Conservation (phyloP, 2,888 invertebrate genomes). For the Incurvaria masculella region DNA sequence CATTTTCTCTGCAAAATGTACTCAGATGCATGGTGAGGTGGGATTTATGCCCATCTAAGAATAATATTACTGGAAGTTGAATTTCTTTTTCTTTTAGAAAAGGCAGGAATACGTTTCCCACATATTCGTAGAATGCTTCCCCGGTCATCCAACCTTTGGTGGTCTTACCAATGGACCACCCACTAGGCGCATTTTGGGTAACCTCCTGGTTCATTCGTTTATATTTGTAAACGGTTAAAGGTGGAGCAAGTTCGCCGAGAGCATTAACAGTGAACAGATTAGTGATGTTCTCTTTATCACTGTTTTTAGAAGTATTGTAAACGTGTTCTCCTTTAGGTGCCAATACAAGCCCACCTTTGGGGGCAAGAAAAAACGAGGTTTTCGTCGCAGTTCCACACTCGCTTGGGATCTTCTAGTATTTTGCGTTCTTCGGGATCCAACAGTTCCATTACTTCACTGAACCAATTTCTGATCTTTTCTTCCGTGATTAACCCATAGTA, state of each 20-base stretch:
- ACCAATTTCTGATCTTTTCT: too few species aligned
- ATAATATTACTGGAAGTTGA: constrained; percentile 15
- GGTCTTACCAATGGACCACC: background rate
- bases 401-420: background rate
- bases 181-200: background rate
- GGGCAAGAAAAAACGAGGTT: background rate
- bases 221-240: constrained; percentile 1
- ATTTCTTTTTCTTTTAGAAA: background rate
- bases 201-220: background rate
- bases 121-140: background rate
- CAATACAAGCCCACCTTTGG: background rate
- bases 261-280: constrained; percentile 15
- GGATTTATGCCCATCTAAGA: constrained; percentile 17
- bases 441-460: too few species aligned
- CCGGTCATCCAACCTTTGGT: constrained; percentile 1
- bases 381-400: background rate
- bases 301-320: background rate
- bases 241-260: constrained; percentile 14
- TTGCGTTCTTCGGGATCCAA: background rate
- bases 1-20: constrained; percentile 11
- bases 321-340: background rate
- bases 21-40: constrained; percentile 15
- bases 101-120: background rate
- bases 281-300: constrained; percentile 18
- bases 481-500: too few species aligned